Conservation (phyloP, 2,113 vertebrate species). For the Falcunculus frontatus region DNA sequence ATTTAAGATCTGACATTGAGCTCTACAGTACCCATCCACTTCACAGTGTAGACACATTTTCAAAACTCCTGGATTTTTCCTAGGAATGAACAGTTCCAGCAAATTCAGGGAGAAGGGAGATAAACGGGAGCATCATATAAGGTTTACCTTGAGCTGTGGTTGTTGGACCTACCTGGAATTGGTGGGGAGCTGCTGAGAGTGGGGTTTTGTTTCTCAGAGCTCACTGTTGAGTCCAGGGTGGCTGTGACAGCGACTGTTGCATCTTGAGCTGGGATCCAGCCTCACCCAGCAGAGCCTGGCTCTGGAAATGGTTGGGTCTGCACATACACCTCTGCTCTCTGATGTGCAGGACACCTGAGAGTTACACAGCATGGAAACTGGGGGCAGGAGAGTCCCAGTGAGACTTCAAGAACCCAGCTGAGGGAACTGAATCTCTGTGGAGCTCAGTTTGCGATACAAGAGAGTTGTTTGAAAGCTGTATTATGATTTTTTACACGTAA, state of each 20-base stretch:
- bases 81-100: not conserved
- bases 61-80: not conserved
- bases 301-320: not conserved
- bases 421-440: not conserved
- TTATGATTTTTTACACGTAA: not conserved
- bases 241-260: not conserved
- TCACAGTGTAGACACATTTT: not conserved
- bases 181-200: not conserved
- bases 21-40: accelerated
- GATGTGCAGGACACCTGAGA: not conserved
- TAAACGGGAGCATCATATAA: not conserved
- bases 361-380: not conserved
- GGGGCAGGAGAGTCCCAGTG: not conserved
- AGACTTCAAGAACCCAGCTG: not conserved
- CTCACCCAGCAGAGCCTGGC: not conserved
- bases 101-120: not conserved
- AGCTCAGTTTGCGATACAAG: not conserved
- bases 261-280: not conserved
- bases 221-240: not conserved
- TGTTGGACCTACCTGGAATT: not conserved
- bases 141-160: not conserved
- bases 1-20: not conserved
- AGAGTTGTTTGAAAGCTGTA: not conserved
- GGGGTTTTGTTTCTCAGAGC: not conserved
- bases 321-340: not conserved